Evolutionary conservation across 1,140 invertebrate genomes (phyloP), one percentile per base, ranked within the genome.

Genomic region (Dolichoris vasculosae): DNA sequence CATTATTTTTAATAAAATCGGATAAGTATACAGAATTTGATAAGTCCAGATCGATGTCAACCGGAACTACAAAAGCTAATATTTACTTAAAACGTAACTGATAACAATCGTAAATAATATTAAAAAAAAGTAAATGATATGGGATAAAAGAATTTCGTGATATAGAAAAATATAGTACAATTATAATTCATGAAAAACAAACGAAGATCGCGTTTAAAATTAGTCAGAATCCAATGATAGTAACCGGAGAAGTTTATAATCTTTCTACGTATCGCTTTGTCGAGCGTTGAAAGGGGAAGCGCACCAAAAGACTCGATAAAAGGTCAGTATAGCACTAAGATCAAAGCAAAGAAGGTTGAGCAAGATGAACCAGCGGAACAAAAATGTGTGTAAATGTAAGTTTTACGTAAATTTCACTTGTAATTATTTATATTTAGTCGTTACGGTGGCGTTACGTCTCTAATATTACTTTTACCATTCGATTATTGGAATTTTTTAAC

Each of bases 371-470:
- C 84, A 82, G 48, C 59, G 64, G 48, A 82, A 69, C 59, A 43
- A 86, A 69, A 77, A 85, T 40, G 77, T 51, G 48, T 86, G 79
- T 17, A 46, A 86, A 6, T 86, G 84, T 86, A 69, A 82, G 84
- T 86, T 67, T 79, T 71, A 48, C 1, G 7, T 8, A 11, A 13
- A 67, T 32, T 67, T 32, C 0, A 13, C 11, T 13, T 15, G 8
- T 11, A 51, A 15, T 51, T 67, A 9, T 32, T 67, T n/a, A 15
- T 30, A 3, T 2, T 67, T 32, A 32, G 30, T 67, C n/a, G 32
- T 67, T 30, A 2, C 13, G 30, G 15, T 35, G 30, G 9, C 32
- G 30, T 8, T n/a, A n/a, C n/a, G n/a, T n/a, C n/a, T n/a, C n/a
- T n/a, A n/a, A n/a, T n/a, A n/a, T n/a, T n/a, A n/a, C n/a, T n/a